A percentile compares a stretch with the other conserved stretches of the same genome.
Evolutionary conservation across 2,797 vertebrate genomes (phyloP).

Genomic region (Gymnoscopelus microlampas): DNA sequence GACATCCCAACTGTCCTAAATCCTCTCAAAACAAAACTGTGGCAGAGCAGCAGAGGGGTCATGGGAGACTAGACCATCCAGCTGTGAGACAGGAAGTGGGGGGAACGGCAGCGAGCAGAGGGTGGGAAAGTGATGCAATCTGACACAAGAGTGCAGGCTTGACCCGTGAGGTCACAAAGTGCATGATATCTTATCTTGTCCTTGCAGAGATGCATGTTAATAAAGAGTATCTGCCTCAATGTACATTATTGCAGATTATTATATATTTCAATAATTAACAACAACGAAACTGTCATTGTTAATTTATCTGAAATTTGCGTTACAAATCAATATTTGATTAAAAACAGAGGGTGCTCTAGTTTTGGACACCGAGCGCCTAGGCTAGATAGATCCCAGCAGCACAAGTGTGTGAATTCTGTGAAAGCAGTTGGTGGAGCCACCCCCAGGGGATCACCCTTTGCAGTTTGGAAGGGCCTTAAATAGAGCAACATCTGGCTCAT

Average conservation of each 20-base stretch:
- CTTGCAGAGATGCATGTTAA: conserved; percentile 46
- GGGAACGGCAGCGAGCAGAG: conserved; percentile 72
- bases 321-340: conserved; percentile 43
- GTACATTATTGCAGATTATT: neutral
- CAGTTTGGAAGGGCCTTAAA: conserved; percentile 70
- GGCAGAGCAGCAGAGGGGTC: conserved; percentile 74
- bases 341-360: conserved; percentile 29
- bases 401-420: conserved; percentile 74
- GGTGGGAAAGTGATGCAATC: conserved; percentile 79
- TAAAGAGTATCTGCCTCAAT: conserved; percentile 18
- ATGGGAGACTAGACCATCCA: conserved; percentile 77
- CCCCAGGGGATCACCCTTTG: conserved; percentile 61
- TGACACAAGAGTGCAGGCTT: conserved; percentile 53
- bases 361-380: conserved; percentile 39
- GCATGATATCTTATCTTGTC: conserved; percentile 52
- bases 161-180: conserved; percentile 55
- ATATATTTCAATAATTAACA: too few species aligned
- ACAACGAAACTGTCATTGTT: conserved; percentile 13
- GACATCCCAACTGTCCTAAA: conserved; percentile 66
- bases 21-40: conserved; percentile 72
- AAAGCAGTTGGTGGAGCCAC: conserved; percentile 69
- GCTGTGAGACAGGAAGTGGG: conserved; percentile 80
- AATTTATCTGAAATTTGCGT: neutral
- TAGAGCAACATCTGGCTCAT: conserved; percentile 54
- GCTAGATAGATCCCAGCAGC: neutral